A percentile compares a stretch with the other conserved stretches of the same genome.
phyloP scores from a whole-genome alignment of 2,888 invertebrate genomes.

The Nomada lathburiana region DNA sequence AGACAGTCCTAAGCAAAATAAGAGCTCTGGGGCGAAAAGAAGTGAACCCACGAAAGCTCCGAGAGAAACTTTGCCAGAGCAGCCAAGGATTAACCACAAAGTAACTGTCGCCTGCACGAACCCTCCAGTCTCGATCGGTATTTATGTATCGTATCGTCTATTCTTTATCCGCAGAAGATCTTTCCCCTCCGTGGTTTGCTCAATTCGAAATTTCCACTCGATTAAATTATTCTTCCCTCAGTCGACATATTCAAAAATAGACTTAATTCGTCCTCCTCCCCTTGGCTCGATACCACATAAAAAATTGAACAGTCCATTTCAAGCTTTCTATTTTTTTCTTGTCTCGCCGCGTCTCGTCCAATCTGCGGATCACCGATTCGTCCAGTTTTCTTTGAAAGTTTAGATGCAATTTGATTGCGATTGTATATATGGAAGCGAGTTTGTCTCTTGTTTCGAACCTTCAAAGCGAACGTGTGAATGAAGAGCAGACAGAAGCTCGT shows the following conservation, averaged over 20 bases:
- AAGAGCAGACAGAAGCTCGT: background rate
- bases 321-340: background rate
- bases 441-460: background rate
- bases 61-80: constrained; percentile 40
- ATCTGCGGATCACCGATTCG: constrained; percentile 4
- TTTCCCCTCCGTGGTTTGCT: background rate
- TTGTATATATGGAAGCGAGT: constrained; percentile 4
- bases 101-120: constrained; percentile 43
- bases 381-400: constrained; percentile 30
- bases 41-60: constrained; percentile 18
- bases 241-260: constrained; percentile 17
- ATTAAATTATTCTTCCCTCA: constrained; percentile 35
- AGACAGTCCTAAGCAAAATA: background rate
- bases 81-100: constrained; percentile 46
- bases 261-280: background rate
- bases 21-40: background rate
- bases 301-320: constrained; percentile 15
- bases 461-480: constrained; percentile 7
- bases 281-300: constrained; percentile 6
- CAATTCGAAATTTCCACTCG: constrained; percentile 30
- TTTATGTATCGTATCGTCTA: constrained; percentile 34
- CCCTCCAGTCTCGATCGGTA: constrained; percentile 28
- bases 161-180: background rate
- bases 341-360: background rate
- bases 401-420: background rate